phyloP scores from a whole-genome alignment of 2,888 invertebrate species.

The Drosophila longiperda region DNA sequence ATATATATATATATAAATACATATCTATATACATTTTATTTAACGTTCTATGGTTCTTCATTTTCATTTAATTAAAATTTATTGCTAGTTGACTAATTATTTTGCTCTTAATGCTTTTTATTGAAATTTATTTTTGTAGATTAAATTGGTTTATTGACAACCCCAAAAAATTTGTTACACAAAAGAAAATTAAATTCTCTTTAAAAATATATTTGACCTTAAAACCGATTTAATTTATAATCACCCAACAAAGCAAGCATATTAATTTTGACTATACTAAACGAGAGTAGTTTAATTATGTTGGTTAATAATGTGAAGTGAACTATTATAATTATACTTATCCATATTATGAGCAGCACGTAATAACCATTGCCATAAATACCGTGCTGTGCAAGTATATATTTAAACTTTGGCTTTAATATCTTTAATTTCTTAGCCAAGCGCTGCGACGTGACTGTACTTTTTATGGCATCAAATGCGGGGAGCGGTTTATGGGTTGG shows the following conservation, averaged over 20 bases:
- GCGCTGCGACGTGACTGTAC: constrained; percentile 68
- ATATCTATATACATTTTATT: not conserved
- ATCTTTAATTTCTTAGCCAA: constrained; percentile 54
- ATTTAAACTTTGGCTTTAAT: constrained; percentile 52
- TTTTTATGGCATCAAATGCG: constrained; percentile 40
- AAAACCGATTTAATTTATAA: not conserved
- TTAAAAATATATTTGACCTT: not conserved
- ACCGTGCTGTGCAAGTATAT: constrained; percentile 20
- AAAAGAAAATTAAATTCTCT: not conserved
- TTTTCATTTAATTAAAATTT: not conserved
- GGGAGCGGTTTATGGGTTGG: not conserved
- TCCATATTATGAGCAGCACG: constrained; percentile 28
- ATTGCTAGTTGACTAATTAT: not conserved
- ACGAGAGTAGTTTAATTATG: not conserved
- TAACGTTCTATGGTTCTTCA: not conserved
- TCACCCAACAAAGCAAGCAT: not conserved
- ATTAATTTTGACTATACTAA: not conserved
- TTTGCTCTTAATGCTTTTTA: not conserved
- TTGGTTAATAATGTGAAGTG: not conserved
- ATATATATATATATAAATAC: not conserved
- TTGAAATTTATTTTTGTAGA: not conserved
- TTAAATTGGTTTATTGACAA: not conserved
- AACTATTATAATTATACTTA: constrained; percentile 5
- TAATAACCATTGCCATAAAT: constrained; percentile 42
- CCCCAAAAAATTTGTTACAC: not conserved